Conservation (phyloP, 2,113 vertebrate species). For the Cyprinodon tularosa region DNA sequence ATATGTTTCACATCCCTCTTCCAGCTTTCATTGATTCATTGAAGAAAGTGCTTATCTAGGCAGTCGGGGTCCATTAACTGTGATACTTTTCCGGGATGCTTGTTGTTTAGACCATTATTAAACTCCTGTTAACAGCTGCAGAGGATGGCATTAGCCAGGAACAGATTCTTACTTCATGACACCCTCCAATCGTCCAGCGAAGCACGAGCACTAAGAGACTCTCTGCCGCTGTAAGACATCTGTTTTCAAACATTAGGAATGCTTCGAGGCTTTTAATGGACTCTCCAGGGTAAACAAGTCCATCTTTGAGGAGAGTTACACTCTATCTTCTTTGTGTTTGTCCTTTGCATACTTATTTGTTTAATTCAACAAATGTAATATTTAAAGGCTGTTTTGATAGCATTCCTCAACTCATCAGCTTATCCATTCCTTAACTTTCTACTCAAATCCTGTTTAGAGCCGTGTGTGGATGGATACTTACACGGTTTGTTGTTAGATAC, state of each 20-base stretch:
- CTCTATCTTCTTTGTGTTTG: conserved; percentile 20
- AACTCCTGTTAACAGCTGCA: conserved; percentile 71
- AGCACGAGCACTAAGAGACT: conserved; percentile 52
- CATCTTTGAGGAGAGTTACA: conserved; percentile 28
- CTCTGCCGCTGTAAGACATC: conserved; percentile 61
- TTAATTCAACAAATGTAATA: not conserved
- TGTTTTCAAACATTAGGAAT: conserved; percentile 67
- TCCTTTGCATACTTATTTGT: conserved; percentile 16
- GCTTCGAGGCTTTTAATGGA: conserved; percentile 55
- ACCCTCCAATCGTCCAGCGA: conserved; percentile 50
- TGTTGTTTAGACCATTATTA: conserved; percentile 67
- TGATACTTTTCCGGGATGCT: conserved; percentile 56
- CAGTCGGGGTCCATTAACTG: conserved; percentile 68
- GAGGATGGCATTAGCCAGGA: conserved; percentile 52
- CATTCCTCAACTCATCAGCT: not conserved
- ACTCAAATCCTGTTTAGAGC: not conserved
- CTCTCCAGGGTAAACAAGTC: conserved; percentile 53
- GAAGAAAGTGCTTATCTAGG: conserved; percentile 55
- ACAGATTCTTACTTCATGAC: conserved; percentile 60
- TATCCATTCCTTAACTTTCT: conserved; percentile 9
- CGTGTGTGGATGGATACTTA: not conserved
- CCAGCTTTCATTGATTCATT: conserved; percentile 56
- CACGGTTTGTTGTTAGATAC: not conserved
- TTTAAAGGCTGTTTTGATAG: not conserved
- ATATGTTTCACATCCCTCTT: conserved; percentile 43